Base-by-base conservation (phyloP, 2,888 invertebrate species). In the Caradrina clavipalpis region DNA sequence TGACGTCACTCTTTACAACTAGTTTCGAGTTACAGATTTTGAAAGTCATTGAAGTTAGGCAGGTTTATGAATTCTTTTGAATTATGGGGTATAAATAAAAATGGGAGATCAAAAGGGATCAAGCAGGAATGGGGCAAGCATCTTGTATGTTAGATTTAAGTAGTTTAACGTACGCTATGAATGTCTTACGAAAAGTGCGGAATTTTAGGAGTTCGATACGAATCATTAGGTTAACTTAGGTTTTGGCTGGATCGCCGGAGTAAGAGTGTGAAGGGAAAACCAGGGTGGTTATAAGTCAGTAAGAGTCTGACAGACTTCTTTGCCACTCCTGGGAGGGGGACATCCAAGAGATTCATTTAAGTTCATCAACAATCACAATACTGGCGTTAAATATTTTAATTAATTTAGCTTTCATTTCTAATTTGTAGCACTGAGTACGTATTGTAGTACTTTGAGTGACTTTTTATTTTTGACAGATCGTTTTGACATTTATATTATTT, bases 1-100 rank as follows among this genome's bases (percentile, higher is more conserved):
- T 70, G 51, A 68, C 76, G 80, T 82, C 85, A 85, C 70, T 69
- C 70, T 70, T 68, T 66, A 54, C 67, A 82, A 83, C 77, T 82
- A 83, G 71, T 70, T 79, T 63, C 31, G 57, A 72, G 62, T 55
- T 61, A 55, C 55, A 63, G 63, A 81, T 77, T 80, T 73, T 62
- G 73, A 78, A 73, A 83, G 78, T 80, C 76, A 80, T 73, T 65
- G 65, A 50, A 59, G n/a, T 71, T 55, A 47, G 15, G 64, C 39
- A 73, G 73, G 45, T 47, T 69, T 66, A 54, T 57, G 59, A 42
- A 53, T 63, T 69, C n/a, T 73, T 73, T 69, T 50, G 35, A 21
- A 53, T 55, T 51, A 10, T 59, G 22, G 17, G 21, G 47, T 47
- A 61, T 54, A 47, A 8, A 70, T 69, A 76, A 47, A 50, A 50